Evolutionary conservation across 2,797 vertebrate species (phyloP).

Genomic region (Poeciliopsis gracilis): DNA sequence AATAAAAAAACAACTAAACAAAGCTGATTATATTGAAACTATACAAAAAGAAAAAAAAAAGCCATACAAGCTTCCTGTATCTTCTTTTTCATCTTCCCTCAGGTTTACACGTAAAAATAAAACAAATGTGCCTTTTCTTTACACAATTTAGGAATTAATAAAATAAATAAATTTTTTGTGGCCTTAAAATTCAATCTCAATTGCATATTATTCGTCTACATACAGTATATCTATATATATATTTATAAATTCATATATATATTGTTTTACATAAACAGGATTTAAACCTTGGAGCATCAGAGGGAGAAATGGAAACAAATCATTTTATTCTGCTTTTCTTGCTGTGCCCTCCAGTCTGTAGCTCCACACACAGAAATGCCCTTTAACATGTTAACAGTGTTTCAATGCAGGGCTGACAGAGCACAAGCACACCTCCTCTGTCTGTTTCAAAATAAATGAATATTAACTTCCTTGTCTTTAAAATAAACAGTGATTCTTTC

Average conservation of each 20-base stretch:
- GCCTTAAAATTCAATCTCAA: conserved; percentile 80
- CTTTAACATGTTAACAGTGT: conserved; percentile 77
- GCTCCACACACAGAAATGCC: conserved; percentile 78
- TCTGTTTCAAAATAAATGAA: conserved; percentile 70
- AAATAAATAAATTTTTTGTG: conserved; percentile 86
- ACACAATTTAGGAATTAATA: conserved; percentile 85
- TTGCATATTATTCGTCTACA: conserved; percentile 69
- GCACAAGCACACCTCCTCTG: conserved; percentile 57
- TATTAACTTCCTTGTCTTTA: conserved; percentile 45
- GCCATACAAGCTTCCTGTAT: conserved; percentile 66
- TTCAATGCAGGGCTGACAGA: conserved; percentile 69
- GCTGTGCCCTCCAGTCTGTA: conserved; percentile 60
- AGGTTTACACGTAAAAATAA: conserved; percentile 77
- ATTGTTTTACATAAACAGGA: conserved; percentile 79
- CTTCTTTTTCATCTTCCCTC: conserved; percentile 76
- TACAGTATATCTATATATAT: conserved; percentile 48
- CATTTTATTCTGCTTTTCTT: conserved; percentile 46
- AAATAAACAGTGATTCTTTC: conserved; percentile 38
- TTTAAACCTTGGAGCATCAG: conserved; percentile 58
- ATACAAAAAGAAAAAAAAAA: conserved; percentile 65
- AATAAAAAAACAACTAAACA: conserved; percentile 63
- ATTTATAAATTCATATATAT: conserved; percentile 63
- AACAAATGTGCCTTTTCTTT: conserved; percentile 75
- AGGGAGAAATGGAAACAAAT: conserved; percentile 64
- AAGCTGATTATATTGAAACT: conserved; percentile 74